Conservation (phyloP, 2,888 invertebrate species). For the Selenia dentaria region DNA sequence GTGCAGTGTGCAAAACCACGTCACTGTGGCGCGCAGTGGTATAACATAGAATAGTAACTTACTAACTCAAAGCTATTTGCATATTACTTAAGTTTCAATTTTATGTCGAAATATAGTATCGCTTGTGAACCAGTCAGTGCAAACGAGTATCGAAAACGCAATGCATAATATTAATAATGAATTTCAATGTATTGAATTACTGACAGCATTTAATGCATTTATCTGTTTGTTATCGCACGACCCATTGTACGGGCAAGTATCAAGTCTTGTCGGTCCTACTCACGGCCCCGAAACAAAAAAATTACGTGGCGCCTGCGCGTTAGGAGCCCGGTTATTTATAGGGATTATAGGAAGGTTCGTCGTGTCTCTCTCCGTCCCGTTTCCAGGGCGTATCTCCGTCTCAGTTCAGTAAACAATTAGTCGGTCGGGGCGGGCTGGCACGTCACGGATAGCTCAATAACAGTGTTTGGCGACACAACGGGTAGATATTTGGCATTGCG, state of each 20-base stretch:
- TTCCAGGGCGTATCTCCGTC: slow-evolving; percentile 25
- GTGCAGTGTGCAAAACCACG: no score
- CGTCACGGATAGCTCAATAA: slow-evolving; percentile 44
- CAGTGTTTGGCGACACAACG: slow-evolving; percentile 29
- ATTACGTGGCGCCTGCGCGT: slow-evolving; percentile 73
- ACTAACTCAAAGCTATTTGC: slow-evolving; percentile 29
- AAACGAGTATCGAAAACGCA: slow-evolving; percentile 26
- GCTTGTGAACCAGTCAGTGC: slow-evolving; percentile 18
- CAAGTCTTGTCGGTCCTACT: slow-evolving; percentile 32
- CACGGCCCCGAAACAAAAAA: slow-evolving; percentile 42
- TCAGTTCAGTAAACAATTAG: slow-evolving; percentile 57
- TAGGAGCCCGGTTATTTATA: slow-evolving; percentile 73
- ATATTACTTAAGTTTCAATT: slow-evolving; percentile 26
- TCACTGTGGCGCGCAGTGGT: no score
- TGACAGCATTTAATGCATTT: slow-evolving; percentile 30
- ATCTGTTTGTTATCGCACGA: slow-evolving; percentile 28
- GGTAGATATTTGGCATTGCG: slow-evolving; percentile 25
- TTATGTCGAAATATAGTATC: slow-evolving; percentile 23
- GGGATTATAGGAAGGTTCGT: slow-evolving; percentile 51
- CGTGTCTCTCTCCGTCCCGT: slow-evolving; percentile 43
- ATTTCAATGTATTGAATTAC: no score
- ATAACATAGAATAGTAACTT: no score
- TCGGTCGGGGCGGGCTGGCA: slow-evolving; percentile 45
- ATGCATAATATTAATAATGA: slow-evolving; percentile 14
- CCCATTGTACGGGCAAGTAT: slow-evolving; percentile 47